A percentile compares a stretch with the other conserved stretches of the same genome.
Conservation (phyloP, 1,140 invertebrate genomes). For the Conus betulinus region DNA sequence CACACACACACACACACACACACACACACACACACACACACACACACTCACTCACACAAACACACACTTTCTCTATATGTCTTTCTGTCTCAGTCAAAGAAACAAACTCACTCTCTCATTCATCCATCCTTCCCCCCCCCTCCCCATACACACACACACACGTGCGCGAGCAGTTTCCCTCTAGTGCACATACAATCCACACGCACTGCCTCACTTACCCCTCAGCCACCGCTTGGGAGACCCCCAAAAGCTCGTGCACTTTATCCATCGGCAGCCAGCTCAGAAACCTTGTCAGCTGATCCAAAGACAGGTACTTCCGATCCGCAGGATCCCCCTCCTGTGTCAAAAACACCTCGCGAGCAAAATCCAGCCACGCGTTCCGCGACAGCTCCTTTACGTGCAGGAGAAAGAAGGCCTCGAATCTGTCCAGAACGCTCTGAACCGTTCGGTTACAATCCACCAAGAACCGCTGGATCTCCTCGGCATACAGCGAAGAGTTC, state of each 20-base stretch:
- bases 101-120: neutral
- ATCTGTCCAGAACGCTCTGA: slow-evolving; percentile 51
- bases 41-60: neutral
- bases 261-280: slow-evolving; percentile 66
- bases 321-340: slow-evolving; percentile 53
- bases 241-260: slow-evolving; percentile 53
- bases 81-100: no score
- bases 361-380: slow-evolving; percentile 63
- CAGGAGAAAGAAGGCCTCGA: slow-evolving; percentile 52
- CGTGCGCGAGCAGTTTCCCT: no score
- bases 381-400: slow-evolving; percentile 54
- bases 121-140: neutral
- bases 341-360: slow-evolving; percentile 59
- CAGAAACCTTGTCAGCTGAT: slow-evolving; percentile 60
- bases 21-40: neutral
- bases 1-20: neutral
- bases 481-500: slow-evolving; percentile 51
- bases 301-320: slow-evolving; percentile 39
- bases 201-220: slow-evolving; percentile 42
- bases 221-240: slow-evolving; percentile 51
- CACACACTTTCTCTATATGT: neutral
- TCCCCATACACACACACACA: no score
- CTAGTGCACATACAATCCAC: no score
- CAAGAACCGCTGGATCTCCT: slow-evolving; percentile 59
- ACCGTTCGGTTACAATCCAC: slow-evolving; percentile 60